Evolutionary conservation across 2,888 invertebrate genomes (phyloP), one percentile per base, ranked within the genome.

Genomic region (Platerodrilus igneus): DNA sequence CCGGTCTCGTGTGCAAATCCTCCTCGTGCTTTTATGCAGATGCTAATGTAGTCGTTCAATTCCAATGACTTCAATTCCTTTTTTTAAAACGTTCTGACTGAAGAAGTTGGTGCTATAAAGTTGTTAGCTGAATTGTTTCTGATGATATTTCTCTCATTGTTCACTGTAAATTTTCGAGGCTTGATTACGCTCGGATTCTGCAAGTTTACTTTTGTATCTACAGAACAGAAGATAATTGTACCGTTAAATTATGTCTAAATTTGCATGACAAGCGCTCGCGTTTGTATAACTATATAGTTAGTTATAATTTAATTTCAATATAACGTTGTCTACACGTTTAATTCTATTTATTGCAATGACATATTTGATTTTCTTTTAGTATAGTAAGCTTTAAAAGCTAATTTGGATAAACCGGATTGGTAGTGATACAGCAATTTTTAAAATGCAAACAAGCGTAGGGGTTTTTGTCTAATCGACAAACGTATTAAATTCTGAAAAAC

Each of bases 321-420:
- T 60, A 57, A 59, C 59, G 55, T 58, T 53, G 56, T 53, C 57
- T 57, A 59, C 52, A 53, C 60, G 59, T 60, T 60, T 62, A 63
- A 63, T 63, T 63, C 60, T 56, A 59, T 60, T 62, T 63, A 63
- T 62, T 62, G 62, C 59, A 57, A 60, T 58, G 58, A 57, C 56
- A 59, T 63, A 58, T 62, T 62, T 62, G 61, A 59, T 56, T 57
- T 63, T 58, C 61, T n/a, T n/a, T n/a, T n/a, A n/a, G n/a, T n/a
- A n/a, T n/a, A n/a, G n/a, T n/a, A n/a, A n/a, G n/a, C n/a, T n/a
- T n/a, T n/a, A n/a, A n/a, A n/a, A n/a, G n/a, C n/a, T n/a, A n/a
- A n/a, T n/a, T n/a, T n/a, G n/a, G n/a, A n/a, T n/a, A n/a, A n/a
- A n/a, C n/a, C n/a, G n/a, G n/a, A n/a, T n/a, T n/a, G n/a, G n/a